Evolutionary conservation across 2,888 invertebrate genomes (phyloP).

Genomic region (Heliconius aoede): DNA sequence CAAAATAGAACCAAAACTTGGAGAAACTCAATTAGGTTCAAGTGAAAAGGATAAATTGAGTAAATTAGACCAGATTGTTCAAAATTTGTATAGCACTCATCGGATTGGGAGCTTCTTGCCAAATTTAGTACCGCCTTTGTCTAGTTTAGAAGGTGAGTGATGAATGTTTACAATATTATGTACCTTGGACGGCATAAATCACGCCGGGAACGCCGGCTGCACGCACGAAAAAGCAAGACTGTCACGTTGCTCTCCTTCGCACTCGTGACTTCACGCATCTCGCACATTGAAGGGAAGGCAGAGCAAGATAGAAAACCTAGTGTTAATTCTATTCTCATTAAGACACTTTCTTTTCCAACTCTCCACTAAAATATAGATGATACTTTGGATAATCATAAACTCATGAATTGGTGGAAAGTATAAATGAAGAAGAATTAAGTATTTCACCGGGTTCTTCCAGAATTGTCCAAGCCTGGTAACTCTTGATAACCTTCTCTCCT

Average conservation of each 20-base stretch:
- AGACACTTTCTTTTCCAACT: background rate
- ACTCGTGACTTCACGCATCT: background rate
- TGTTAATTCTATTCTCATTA: background rate
- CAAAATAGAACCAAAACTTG: conserved; percentile 47
- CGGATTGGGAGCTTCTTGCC: conserved; percentile 66
- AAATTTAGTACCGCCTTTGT: conserved; percentile 53
- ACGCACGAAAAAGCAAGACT: too few relatives aligned
- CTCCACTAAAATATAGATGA: background rate
- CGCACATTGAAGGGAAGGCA: background rate
- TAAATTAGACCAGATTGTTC: conserved; percentile 77
- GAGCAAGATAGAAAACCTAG: background rate
- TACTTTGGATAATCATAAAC: too few relatives aligned
- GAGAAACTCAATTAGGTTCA: conserved; percentile 48
- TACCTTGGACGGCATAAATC: too few relatives aligned
- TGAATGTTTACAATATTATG: too few relatives aligned
- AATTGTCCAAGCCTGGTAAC: too few relatives aligned
- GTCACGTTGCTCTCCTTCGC: too few relatives aligned
- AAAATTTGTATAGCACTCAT: conserved; percentile 76
- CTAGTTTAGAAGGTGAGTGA: conserved; percentile 58
- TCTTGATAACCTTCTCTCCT: background rate
- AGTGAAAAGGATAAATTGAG: conserved; percentile 74
- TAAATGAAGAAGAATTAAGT: too few relatives aligned
- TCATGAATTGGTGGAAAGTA: too few relatives aligned
- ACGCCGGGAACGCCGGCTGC: too few relatives aligned
- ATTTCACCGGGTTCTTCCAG: too few relatives aligned